phyloP scores from a whole-genome alignment of 2,888 invertebrate genomes.

The Apomyelois bistriatella region DNA sequence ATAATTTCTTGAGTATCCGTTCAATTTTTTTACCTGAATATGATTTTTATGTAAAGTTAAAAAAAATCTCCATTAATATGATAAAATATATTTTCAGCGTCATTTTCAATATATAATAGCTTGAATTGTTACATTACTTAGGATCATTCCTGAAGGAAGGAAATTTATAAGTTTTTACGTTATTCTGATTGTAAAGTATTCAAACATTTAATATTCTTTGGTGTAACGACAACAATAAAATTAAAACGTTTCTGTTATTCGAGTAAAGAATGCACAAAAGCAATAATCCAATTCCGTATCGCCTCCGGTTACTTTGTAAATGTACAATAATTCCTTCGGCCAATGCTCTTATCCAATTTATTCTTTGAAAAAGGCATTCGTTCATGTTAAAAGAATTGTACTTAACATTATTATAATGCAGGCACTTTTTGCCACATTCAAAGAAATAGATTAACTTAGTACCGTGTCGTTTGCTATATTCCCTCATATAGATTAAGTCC shows the following conservation, averaged over 20 bases:
- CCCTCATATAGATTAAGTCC: not conserved
- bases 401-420: not conserved
- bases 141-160: too few relatives aligned
- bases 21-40: too few relatives aligned
- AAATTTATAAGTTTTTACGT: too few relatives aligned
- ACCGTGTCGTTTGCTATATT: not conserved
- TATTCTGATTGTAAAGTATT: too few relatives aligned
- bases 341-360: slow-evolving; percentile 3
- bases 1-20: too few relatives aligned
- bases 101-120: too few relatives aligned
- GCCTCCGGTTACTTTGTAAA: slow-evolving; percentile 1
- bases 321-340: slow-evolving; percentile 4
- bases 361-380: not conserved
- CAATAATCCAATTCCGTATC: not conserved
- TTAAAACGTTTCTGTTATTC: not conserved
- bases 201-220: not conserved
- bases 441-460: not conserved
- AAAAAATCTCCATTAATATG: too few relatives aligned
- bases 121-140: too few relatives aligned
- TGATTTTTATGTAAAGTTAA: too few relatives aligned
- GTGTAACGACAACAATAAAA: not conserved
- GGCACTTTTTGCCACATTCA: slow-evolving; percentile 1
- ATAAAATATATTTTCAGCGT: too few relatives aligned
- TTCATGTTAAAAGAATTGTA: slow-evolving; percentile 2
- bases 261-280: not conserved